These are phyloP conservation scores for Caenorhabditis sp. DNA, from an alignment of 2,888 invertebrate species.

Conservation along the genomic window DNA sequence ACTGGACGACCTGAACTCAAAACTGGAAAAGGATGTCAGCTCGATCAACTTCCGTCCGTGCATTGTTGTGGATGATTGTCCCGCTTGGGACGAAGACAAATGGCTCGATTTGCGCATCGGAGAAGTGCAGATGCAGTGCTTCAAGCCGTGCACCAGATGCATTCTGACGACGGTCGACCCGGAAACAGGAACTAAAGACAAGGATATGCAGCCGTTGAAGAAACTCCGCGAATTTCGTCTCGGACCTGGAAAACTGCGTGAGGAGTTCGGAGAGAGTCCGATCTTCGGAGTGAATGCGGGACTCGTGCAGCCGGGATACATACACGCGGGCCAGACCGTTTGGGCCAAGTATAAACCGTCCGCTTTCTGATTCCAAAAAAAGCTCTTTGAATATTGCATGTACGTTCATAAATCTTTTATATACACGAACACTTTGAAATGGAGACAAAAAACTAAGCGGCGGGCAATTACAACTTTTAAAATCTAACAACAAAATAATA, in stretches of 20 bases:
- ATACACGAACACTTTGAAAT: constrained; percentile 8
- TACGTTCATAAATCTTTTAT: constrained; percentile 17
- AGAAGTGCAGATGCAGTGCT: constrained; percentile 71
- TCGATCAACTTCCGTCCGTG: constrained; percentile 74
- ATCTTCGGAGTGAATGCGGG: constrained; percentile 70
- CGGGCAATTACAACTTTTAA: not conserved
- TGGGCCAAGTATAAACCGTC: constrained; percentile 67
- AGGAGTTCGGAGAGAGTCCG: constrained; percentile 62
- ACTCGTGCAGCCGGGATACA: constrained; percentile 56
- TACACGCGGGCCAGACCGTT: constrained; percentile 67
- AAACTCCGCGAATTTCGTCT: constrained; percentile 67
- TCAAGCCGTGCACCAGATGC: constrained; percentile 74
- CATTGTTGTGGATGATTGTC: constrained; percentile 69
- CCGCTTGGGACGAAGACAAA: constrained; percentile 74
- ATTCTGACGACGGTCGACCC: constrained; percentile 67
- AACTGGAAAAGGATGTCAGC: constrained; percentile 52
- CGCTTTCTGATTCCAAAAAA: constrained; percentile 23
- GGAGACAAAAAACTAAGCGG: not conserved
- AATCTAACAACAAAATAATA: constrained; percentile 12
- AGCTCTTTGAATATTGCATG: not conserved
- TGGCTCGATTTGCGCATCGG: constrained; percentile 75
- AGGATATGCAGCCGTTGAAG: constrained; percentile 65
- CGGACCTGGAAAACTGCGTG: constrained; percentile 63
- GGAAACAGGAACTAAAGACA: constrained; percentile 58
- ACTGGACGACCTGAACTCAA: constrained; percentile 68